Evolutionary conservation across 2,888 invertebrate species (phyloP), one percentile per base, ranked within the genome.

Genomic region (Neoitamus cyanurus): DNA sequence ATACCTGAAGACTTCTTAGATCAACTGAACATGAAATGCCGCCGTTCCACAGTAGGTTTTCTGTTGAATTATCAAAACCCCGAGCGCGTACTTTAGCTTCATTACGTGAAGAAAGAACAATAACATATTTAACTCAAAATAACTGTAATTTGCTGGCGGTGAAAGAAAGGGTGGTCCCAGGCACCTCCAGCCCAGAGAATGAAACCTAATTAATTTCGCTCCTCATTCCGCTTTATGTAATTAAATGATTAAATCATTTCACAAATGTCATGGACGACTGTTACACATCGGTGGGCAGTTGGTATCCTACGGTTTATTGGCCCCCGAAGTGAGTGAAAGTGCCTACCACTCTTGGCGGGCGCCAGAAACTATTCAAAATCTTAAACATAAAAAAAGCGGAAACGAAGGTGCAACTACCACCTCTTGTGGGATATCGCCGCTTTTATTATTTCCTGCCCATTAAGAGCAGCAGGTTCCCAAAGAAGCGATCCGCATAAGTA

Each of bases 291-390:
- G 58, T 25, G 25, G 25, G 25, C 3, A 58, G 25, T 15, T 25
- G 15, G 58, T 58, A 25, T 20, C 4, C 58, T 58, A n/a, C n/a
- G 15, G 58, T 58, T 25, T 58, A 58, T 58, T 58, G 58, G 58
- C 58, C 58, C 58, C 58, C 58, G 58, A 25, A 58, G 58, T 58
- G 58, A 58, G 58, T 58, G 58, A 58, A 58, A 58, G 58, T 58
- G 58, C 20, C 58, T 15, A 25, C 20, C 58, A 15, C 34, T 58
- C 20, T 58, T 58, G 20, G 20, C 58, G 58, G 58, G 58, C 58
- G 58, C 58, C 25, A 20, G 25, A 25, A n/a, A 58, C 58, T 58
- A 20, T 58, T 58, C 58, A 58, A 58, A 58, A 58, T n/a, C n/a
- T 58, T 25, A 58, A 58, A 2, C 9, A 15, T 13, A 20, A 58